Evolutionary conservation across 2,797 vertebrate species (phyloP).

Genomic region (Enteromius paludinosus): DNA sequence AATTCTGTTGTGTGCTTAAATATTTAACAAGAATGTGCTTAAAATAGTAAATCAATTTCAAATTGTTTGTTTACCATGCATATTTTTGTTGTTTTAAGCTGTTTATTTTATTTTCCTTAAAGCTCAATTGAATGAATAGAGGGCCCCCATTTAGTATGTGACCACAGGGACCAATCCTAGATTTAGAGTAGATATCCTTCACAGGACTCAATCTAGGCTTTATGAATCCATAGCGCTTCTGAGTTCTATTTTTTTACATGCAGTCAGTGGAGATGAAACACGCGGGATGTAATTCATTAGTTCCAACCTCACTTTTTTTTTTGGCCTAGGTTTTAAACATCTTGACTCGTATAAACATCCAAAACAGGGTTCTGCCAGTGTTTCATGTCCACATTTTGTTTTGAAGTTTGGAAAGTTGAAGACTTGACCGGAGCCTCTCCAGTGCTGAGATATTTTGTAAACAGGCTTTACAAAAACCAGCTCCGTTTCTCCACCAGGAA

Average conservation of each 20-base stretch:
- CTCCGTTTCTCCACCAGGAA: conserved; percentile 41
- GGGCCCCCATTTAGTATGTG: not conserved
- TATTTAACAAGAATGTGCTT: not conserved
- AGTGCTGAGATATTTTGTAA: conserved; percentile 57
- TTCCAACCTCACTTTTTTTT: not conserved
- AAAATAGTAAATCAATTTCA: not conserved
- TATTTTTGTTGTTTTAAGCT: not conserved
- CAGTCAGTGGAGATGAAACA: conserved; percentile 28
- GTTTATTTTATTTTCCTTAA: not conserved
- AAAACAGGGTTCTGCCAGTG: conserved; percentile 20
- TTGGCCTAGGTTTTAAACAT: conserved; percentile 56
- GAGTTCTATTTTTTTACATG: conserved; percentile 25
- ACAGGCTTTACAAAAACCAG: conserved; percentile 65
- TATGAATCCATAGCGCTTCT: not conserved
- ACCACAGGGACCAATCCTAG: not conserved
- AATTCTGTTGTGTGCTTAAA: not conserved
- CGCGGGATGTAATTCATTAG: conserved; percentile 42
- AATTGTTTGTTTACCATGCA: not conserved
- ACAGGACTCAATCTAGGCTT: not conserved
- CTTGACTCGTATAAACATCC: conserved; percentile 56
- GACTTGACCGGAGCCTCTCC: conserved; percentile 35
- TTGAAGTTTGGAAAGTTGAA: conserved; percentile 44
- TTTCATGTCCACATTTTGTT: conserved; percentile 57
- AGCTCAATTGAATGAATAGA: not conserved
- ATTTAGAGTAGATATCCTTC: not conserved